These are phyloP conservation scores for Corythaeola cristata DNA, from an alignment of 2,113 vertebrate genomes.

Conservation along the genomic window DNA sequence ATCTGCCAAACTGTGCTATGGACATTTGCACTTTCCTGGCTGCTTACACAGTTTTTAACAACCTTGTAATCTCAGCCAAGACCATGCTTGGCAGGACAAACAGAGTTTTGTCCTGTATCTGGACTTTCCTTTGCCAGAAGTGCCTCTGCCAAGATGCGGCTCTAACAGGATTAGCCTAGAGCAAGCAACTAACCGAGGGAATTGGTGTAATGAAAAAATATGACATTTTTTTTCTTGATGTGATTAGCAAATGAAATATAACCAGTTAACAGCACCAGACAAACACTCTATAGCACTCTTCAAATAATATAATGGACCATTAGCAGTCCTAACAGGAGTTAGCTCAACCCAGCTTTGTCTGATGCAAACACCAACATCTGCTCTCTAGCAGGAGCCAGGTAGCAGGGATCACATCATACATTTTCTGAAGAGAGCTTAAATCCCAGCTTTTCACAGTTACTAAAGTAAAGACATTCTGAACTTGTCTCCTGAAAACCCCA, in stretches of 20 bases:
- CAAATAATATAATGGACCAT: background rate
- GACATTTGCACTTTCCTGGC: slow-evolving; percentile 5
- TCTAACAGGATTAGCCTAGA: slow-evolving; percentile 30
- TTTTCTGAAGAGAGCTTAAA: background rate
- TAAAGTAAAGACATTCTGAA: background rate
- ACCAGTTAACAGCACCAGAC: background rate
- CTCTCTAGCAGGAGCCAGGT: background rate
- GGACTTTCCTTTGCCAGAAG: background rate
- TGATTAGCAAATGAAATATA: slow-evolving; percentile 6
- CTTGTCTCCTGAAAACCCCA: background rate
- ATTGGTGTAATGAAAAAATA: slow-evolving; percentile 5
- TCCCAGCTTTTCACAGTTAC: background rate
- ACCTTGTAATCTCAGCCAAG: slow-evolving; percentile 35
- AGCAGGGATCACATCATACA: background rate
- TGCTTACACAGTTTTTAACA: slow-evolving; percentile 5
- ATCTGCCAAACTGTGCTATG: background rate
- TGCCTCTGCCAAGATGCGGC: slow-evolving; percentile 18
- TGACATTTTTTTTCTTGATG: background rate
- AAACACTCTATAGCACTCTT: background rate
- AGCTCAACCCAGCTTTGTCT: background rate
- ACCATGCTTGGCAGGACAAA: slow-evolving; percentile 1
- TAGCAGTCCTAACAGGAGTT: background rate
- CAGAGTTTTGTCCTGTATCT: background rate
- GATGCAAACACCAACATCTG: background rate
- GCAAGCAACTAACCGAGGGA: background rate